These are phyloP conservation scores for Tenthredo scrophulariae DNA, from an alignment of 2,888 invertebrate genomes.

Conservation along the genomic window DNA sequence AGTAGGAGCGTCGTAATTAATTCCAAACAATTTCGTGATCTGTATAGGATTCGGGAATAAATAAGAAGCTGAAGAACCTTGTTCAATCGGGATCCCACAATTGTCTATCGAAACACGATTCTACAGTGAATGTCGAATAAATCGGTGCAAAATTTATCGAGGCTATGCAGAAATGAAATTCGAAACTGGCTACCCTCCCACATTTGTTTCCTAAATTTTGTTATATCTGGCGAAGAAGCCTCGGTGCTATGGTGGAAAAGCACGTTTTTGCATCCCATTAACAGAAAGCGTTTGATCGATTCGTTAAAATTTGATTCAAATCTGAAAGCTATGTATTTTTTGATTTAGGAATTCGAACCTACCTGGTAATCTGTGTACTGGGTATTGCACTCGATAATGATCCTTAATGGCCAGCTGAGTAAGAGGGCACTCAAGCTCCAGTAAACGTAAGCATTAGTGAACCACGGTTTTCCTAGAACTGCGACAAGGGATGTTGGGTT, in stretches of 20 bases:
- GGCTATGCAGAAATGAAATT: not conserved
- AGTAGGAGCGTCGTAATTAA: constrained; percentile 84
- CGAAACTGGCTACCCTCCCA: too few relatives aligned
- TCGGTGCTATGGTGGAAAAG: too few relatives aligned
- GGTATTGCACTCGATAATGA: constrained; percentile 89
- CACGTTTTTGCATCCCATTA: not conserved
- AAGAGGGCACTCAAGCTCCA: constrained; percentile 88
- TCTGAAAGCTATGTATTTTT: constrained; percentile 28
- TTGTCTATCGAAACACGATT: not conserved
- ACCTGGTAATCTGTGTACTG: constrained; percentile 91
- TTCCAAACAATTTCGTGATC: constrained; percentile 90
- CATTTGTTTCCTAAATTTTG: not conserved
- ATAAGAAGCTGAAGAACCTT: constrained; percentile 9
- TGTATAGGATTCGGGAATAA: constrained; percentile 67
- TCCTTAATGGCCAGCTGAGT: constrained; percentile 90
- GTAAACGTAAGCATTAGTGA: constrained; percentile 85
- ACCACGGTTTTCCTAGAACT: constrained; percentile 81
- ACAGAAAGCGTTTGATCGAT: not conserved
- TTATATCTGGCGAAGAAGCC: not conserved
- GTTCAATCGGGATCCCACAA: not conserved
- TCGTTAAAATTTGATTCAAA: not conserved
- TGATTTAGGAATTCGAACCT: constrained; percentile 61
- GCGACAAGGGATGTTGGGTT: constrained; percentile 74
- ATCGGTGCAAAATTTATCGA: not conserved
- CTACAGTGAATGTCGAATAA: not conserved